phyloP scores from a whole-genome alignment of 2,888 invertebrate genomes.

The Calephelis perditalis region DNA sequence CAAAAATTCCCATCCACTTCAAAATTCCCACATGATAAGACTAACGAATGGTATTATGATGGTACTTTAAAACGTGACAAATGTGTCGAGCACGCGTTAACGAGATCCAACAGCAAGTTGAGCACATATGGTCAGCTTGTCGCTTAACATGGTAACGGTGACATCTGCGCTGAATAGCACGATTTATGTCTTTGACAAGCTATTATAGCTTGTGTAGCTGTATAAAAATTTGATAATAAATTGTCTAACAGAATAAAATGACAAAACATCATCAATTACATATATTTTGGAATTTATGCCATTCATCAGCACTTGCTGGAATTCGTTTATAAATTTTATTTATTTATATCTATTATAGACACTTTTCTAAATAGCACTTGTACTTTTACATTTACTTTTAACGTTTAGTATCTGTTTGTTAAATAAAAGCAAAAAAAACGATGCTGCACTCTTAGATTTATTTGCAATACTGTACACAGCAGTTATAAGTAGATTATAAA shows the following conservation, averaged over 20 bases:
- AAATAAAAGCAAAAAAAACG: too few species aligned
- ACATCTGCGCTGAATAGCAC: slow-evolving; percentile 22
- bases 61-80: slow-evolving; percentile 17
- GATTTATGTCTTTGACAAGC: slow-evolving; percentile 19
- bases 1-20: slow-evolving; percentile 12
- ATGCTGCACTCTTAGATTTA: too few species aligned
- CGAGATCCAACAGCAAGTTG: slow-evolving; percentile 14
- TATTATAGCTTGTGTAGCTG: slow-evolving; percentile 12
- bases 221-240: slow-evolving; percentile 13
- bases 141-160: slow-evolving; percentile 18
- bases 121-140: slow-evolving; percentile 17
- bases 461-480: too few species aligned
- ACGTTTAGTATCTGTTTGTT: too few species aligned
- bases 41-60: slow-evolving; percentile 15
- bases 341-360: too few species aligned
- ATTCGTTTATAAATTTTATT: too few species aligned
- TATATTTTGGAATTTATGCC: too few species aligned
- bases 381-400: too few species aligned
- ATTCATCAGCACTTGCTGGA: too few species aligned
- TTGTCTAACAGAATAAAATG: neutral
- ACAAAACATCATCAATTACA: too few species aligned
- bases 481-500: too few species aligned
- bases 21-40: slow-evolving; percentile 1
- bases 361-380: too few species aligned
- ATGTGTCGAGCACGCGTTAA: slow-evolving; percentile 18